Percentiles rank a stretch among this genome's conserved stretches.
Evolutionary conservation across 2,797 vertebrate species (phyloP).

Genomic region (Siniperca obscura): DNA sequence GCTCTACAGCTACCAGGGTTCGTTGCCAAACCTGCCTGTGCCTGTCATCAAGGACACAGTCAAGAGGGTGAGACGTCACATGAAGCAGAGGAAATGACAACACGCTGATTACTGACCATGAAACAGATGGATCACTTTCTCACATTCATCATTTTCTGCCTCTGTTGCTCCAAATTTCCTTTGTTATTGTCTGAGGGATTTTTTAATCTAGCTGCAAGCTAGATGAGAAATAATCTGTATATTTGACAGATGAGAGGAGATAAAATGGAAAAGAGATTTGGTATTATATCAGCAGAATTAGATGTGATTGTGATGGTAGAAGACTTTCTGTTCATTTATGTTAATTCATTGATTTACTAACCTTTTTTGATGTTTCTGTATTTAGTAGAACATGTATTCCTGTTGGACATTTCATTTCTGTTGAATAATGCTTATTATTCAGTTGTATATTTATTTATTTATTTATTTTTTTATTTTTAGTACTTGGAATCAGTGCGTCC

Average conservation of each 20-base stretch:
- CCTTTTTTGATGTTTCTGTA: background rate
- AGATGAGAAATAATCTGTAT: background rate
- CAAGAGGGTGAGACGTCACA: conserved; percentile 84
- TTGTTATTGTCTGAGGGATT: background rate
- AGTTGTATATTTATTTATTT: background rate
- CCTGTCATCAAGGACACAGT: conserved; percentile 89
- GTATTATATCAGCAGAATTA: background rate
- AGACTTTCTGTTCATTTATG: background rate
- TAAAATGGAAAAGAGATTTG: background rate
- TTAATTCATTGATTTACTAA: background rate
- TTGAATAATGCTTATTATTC: background rate
- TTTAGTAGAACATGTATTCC: background rate
- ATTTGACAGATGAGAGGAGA: conserved; percentile 7
- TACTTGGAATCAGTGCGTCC: conserved; percentile 91
- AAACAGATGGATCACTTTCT: conserved; percentile 48
- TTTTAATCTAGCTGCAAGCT: background rate
- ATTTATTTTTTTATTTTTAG: conserved; percentile 68
- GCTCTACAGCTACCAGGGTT: conserved; percentile 93
- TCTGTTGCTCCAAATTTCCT: background rate
- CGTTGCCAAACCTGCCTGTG: conserved; percentile 90
- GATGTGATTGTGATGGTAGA: background rate
- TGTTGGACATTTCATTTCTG: background rate
- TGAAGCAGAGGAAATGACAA: conserved; percentile 46
- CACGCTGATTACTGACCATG: conserved; percentile 13
- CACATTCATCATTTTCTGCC: conserved; percentile 12